Conservation (phyloP, 2,888 invertebrate genomes). For the Plutella xylostella region DNA sequence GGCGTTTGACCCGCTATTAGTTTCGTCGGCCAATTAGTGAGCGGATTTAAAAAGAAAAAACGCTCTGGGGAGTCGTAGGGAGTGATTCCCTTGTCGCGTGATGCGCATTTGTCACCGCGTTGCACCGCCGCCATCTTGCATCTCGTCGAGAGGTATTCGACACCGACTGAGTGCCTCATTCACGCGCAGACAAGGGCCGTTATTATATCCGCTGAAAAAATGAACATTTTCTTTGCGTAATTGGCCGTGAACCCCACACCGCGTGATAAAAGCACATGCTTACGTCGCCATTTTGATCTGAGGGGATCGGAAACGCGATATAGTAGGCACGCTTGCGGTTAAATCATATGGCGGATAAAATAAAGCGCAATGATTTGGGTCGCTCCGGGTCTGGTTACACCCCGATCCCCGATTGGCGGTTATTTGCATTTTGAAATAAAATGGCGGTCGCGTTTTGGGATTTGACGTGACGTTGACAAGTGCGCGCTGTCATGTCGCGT, state of each 20-base stretch:
- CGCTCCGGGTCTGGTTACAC: slow-evolving; percentile 53
- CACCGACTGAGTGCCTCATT: slow-evolving; percentile 54
- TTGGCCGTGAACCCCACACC: slow-evolving; percentile 39
- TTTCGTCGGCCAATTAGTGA: not conserved
- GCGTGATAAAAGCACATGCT: slow-evolving; percentile 2
- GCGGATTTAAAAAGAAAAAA: not conserved
- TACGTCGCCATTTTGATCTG: slow-evolving; percentile 1
- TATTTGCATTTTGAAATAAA: slow-evolving; percentile 61
- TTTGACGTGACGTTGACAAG: slow-evolving; percentile 58
- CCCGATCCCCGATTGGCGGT: slow-evolving; percentile 51
- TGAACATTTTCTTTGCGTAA: slow-evolving; percentile 47
- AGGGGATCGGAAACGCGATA: not conserved
- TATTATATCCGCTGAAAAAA: slow-evolving; percentile 36
- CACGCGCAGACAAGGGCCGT: slow-evolving; percentile 40
- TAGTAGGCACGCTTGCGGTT: slow-evolving; percentile 31
- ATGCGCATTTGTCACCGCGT: slow-evolving; percentile 45
- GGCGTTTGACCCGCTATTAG: no score
- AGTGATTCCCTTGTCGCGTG: slow-evolving; percentile 14
- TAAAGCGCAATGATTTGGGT: slow-evolving; percentile 29
- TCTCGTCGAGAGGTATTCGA: slow-evolving; percentile 41
- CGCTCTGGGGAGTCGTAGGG: no score
- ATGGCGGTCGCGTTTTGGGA: slow-evolving; percentile 44
- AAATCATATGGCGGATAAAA: slow-evolving; percentile 20
- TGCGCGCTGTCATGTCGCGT: slow-evolving; percentile 35
- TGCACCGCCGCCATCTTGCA: slow-evolving; percentile 48